A percentile compares a stretch with the other conserved stretches of the same genome.
phyloP scores from a whole-genome alignment of 2,797 vertebrate genomes.

The Hoplostethus mediterraneus region DNA sequence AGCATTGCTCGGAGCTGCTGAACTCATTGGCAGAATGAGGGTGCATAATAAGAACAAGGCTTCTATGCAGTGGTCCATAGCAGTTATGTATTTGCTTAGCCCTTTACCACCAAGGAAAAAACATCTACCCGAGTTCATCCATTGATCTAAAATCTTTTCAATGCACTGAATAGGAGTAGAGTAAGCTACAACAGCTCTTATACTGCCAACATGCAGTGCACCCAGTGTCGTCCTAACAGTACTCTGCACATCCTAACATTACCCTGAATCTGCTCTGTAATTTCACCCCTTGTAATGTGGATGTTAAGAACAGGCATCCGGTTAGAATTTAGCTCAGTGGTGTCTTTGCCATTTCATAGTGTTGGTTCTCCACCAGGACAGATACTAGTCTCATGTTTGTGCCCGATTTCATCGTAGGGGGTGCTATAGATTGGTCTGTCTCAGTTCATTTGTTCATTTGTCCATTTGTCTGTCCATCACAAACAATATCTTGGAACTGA shows the following conservation, averaged over 20 bases:
- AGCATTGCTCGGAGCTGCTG: conserved; percentile 43
- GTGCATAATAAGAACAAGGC: conserved; percentile 46
- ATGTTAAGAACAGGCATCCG: conserved; percentile 20
- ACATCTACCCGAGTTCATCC: neutral
- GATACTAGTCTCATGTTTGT: neutral
- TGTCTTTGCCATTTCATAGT: conserved; percentile 26
- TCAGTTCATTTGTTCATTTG: neutral
- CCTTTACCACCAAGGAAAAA: neutral
- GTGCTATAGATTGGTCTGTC: neutral
- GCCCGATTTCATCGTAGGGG: neutral
- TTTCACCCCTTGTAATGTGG: conserved; percentile 46
- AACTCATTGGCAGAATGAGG: conserved; percentile 63
- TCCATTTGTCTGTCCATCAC: neutral
- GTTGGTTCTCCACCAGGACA: conserved; percentile 31
- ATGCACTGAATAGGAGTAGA: neutral
- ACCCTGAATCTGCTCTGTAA: conserved; percentile 44
- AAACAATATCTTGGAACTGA: neutral
- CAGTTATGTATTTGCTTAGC: conserved; percentile 11
- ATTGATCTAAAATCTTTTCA: conserved; percentile 7
- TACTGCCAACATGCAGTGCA: neutral
- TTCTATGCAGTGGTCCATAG: conserved; percentile 30
- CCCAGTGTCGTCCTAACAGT: neutral
- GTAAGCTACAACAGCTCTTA: neutral
- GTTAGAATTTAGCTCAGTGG: conserved; percentile 15
- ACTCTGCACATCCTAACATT: conserved; percentile 20